Evolutionary conservation across 2,888 invertebrate species (phyloP).

Genomic region (Pterobdella sp.): DNA sequence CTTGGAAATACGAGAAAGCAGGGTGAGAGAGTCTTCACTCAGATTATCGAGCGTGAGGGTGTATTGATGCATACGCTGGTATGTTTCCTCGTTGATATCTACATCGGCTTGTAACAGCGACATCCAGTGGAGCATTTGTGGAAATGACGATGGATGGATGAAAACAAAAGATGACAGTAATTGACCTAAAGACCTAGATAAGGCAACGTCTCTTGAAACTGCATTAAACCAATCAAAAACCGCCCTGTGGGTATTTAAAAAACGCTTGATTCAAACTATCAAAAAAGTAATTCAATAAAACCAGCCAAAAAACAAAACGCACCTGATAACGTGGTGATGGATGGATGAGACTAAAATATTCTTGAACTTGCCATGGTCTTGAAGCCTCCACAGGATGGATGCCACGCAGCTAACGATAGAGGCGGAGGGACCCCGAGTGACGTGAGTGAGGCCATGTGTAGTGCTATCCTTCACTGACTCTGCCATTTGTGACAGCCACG

Average conservation of each 20-base stretch:
- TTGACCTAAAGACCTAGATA: conserved; percentile 77
- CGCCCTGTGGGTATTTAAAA: conserved; percentile 51
- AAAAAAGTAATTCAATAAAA: too few relatives aligned
- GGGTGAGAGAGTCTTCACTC: conserved; percentile 59
- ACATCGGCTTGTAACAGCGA: conserved; percentile 53
- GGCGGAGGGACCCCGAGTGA: conserved; percentile 45
- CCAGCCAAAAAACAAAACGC: conserved; percentile 1
- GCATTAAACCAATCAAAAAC: conserved; percentile 69
- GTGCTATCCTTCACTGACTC: background rate
- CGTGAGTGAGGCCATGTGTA: background rate
- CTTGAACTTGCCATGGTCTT: conserved; percentile 56
- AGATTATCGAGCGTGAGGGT: conserved; percentile 38
- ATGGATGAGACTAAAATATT: conserved; percentile 60
- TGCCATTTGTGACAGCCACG: background rate
- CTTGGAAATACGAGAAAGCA: conserved; percentile 70
- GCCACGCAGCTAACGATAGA: conserved; percentile 64
- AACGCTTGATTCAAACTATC: too few relatives aligned
- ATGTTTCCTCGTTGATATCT: conserved; percentile 18
- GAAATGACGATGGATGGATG: conserved; percentile 70
- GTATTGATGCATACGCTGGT: conserved; percentile 42
- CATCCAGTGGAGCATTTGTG: conserved; percentile 65
- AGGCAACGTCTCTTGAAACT: conserved; percentile 60
- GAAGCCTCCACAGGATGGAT: conserved; percentile 64
- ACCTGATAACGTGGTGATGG: background rate
- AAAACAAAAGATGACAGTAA: conserved; percentile 77